These are phyloP conservation scores for Pachypsylla venusta DNA, from an alignment of 1,140 invertebrate genomes.

Conservation along the genomic window DNA sequence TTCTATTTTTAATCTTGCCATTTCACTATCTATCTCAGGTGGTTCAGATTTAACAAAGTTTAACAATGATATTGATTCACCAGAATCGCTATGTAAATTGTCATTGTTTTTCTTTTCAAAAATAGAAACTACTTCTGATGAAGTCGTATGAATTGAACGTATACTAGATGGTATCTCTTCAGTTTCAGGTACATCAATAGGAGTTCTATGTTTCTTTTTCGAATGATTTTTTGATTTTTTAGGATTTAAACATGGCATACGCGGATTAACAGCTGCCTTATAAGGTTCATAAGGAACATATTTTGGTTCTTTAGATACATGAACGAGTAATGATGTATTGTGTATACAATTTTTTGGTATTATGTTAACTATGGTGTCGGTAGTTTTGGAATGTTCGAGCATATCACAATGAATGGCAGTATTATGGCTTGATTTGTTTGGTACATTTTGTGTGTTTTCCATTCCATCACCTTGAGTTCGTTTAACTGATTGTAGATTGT, in stretches of 20 bases:
- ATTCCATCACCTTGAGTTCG: slow-evolving; percentile 2
- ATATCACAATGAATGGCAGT: not conserved
- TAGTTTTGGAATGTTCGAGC: not conserved
- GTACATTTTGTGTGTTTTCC: not conserved
- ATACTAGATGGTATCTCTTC: slow-evolving; percentile 27
- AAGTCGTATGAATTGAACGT: not conserved
- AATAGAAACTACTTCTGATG: not conserved
- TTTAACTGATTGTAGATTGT: not conserved
- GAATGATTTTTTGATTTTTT: slow-evolving; percentile 26
- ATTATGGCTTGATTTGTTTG: too few relatives aligned
- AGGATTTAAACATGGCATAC: slow-evolving; percentile 38
- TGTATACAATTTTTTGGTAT: not conserved
- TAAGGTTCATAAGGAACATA: slow-evolving; percentile 72
- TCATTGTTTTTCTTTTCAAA: not conserved
- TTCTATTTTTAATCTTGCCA: slow-evolving; percentile 41
- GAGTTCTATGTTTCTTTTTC: slow-evolving; percentile 16
- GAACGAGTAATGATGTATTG: not conserved
- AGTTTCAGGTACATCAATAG: slow-evolving; percentile 48
- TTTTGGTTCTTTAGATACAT: slow-evolving; percentile 5
- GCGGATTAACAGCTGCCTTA: slow-evolving; percentile 64
- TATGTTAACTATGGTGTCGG: not conserved
- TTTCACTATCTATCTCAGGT: slow-evolving; percentile 34
- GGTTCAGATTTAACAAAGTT: slow-evolving; percentile 27
- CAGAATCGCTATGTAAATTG: not conserved
- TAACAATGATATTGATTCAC: not conserved